Base-by-base conservation (phyloP, 1,140 invertebrate genomes). In the Bombus breviceps region DNA sequence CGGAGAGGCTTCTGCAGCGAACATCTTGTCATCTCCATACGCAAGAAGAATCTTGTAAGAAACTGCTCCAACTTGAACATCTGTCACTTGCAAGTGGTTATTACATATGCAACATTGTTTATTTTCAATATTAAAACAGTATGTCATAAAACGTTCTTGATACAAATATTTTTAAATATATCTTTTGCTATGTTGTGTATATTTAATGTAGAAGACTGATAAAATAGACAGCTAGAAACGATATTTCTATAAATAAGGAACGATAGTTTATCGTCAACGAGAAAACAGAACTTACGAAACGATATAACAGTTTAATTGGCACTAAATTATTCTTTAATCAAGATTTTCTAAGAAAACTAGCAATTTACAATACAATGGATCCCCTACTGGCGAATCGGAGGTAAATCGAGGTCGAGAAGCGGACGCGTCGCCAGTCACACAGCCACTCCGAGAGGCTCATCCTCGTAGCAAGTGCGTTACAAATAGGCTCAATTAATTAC, bases 401-500 rank as follows among this genome's bases (percentile, higher is more conserved):
- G 32, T 25, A 13, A 75, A 57, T 57, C 47, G 32, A 53, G 41
- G 8, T 41, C 6, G n/a, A 74, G 43, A n/a, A 57, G 25, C 3
- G 22, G 28, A 53, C 47, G 18, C 32, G 15, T 68, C 32, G 15
- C 13, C 25, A 37, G 3, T 71, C 10, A 12, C 37, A 15, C 37
- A 57, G 47, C 73, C 73, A 57, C 73, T 57, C 2, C 8, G 22
- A n/a, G 25, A 13, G 34, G 22, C 34, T 73, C 39, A 73, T 57
- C 73, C 73, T 75, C 73, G 47, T 2, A 9, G 73, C n/a, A 47
- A 75, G 34, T 59, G 53, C 74, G 53, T 76, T 76, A 76, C 74
- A 59, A 76, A 76, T 76, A 76, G 74, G 74, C 74, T 76, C 34
- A 39, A 76, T 76, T 76, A 76, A 76, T 76, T 76, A 76, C 13